These are phyloP conservation scores for Elachura formosa DNA, from an alignment of 2,113 vertebrate genomes.

Conservation along the genomic window DNA sequence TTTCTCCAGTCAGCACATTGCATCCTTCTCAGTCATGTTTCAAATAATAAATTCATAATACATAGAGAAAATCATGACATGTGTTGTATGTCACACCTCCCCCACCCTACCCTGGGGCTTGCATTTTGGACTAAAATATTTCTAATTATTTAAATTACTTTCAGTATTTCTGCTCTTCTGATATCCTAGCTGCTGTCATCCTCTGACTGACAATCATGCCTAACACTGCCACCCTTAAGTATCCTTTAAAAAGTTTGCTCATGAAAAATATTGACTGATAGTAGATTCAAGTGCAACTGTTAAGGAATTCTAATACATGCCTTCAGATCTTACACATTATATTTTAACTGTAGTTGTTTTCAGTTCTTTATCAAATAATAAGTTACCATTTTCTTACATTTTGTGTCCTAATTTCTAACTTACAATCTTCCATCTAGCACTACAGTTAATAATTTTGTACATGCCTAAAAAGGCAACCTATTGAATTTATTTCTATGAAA, in stretches of 20 bases:
- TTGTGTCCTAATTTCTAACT: background rate
- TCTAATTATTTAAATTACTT: background rate
- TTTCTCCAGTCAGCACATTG: background rate
- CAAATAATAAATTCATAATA: background rate
- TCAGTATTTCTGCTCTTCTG: background rate
- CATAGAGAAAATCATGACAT: background rate
- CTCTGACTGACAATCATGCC: background rate
- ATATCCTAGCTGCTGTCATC: background rate
- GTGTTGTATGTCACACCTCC: background rate
- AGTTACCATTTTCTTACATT: background rate
- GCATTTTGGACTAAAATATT: background rate
- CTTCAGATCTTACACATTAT: background rate
- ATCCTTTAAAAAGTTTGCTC: background rate
- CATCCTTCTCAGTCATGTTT: background rate
- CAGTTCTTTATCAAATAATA: background rate
- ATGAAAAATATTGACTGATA: background rate
- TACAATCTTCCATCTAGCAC: background rate
- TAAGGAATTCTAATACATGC: background rate
- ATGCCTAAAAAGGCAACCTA: background rate
- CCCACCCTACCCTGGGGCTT: background rate
- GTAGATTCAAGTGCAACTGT: background rate
- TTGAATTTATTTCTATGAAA: background rate
- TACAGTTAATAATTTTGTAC: background rate
- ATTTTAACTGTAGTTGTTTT: background rate
- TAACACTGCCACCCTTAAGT: background rate